Evolutionary conservation across 2,888 invertebrate genomes (phyloP).

Genomic region (Diarsia dahlii): DNA sequence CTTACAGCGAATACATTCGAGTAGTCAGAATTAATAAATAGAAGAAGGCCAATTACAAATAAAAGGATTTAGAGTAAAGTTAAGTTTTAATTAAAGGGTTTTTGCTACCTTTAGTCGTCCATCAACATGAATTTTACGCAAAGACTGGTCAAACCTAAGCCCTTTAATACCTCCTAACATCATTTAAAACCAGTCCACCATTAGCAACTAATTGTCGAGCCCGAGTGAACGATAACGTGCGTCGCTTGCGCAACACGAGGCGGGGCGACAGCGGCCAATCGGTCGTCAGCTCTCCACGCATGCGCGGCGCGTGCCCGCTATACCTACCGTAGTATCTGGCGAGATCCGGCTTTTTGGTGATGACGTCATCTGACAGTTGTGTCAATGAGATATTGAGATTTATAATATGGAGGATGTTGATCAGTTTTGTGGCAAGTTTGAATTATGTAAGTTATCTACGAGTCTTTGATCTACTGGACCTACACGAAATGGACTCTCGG

Average conservation of each 20-base stretch:
- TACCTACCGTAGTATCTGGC: slow-evolving; percentile 65
- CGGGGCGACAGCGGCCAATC: slow-evolving; percentile 86
- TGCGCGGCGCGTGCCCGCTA: slow-evolving; percentile 74
- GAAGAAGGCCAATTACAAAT: too few species aligned
- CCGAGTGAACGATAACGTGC: slow-evolving; percentile 59
- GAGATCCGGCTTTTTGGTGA: slow-evolving; percentile 64
- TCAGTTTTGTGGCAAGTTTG: neutral
- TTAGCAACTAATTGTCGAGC: slow-evolving; percentile 66
- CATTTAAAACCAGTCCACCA: slow-evolving; percentile 48
- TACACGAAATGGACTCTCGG: too few species aligned
- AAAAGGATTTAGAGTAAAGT: too few species aligned
- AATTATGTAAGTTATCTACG: neutral
- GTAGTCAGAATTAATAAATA: too few species aligned
- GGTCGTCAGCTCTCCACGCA: slow-evolving; percentile 75
- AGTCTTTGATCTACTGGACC: too few species aligned
- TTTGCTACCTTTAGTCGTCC: too few species aligned
- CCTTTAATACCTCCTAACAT: slow-evolving; percentile 10
- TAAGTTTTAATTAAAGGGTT: too few species aligned
- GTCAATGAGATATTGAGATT: slow-evolving; percentile 32
- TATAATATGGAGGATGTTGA: slow-evolving; percentile 16
- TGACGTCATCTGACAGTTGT: slow-evolving; percentile 63
- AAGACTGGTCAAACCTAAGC: slow-evolving; percentile 4
- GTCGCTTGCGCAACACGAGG: slow-evolving; percentile 78
- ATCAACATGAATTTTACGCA: neutral
- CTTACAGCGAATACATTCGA: too few species aligned